These are phyloP conservation scores for Aythya baeri DNA, from an alignment of 2,113 vertebrate genomes.

Conservation along the genomic window DNA sequence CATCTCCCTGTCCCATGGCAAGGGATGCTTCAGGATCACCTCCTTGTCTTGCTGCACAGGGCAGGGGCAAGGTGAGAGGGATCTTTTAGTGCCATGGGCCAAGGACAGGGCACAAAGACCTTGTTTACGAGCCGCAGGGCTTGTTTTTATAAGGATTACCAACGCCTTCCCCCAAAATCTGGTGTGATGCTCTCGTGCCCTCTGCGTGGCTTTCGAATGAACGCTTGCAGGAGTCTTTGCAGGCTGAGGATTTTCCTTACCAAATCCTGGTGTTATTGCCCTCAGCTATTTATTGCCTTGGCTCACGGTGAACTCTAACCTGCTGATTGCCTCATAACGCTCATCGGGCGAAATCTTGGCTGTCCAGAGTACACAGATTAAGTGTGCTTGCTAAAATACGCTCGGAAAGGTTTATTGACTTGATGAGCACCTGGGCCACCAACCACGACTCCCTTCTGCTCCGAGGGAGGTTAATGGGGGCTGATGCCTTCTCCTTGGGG, in stretches of 20 bases:
- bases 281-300: fast-evolving
- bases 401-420: neutral
- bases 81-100: neutral
- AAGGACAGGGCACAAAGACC: neutral
- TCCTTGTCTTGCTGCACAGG: neutral
- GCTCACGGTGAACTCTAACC: neutral
- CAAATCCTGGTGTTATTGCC: fast-evolving
- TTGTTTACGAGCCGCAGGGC: neutral
- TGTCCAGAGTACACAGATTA: neutral
- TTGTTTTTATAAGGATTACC: fast-evolving
- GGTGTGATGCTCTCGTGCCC: fast-evolving
- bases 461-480: neutral
- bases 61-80: neutral
- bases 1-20: neutral
- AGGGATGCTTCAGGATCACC: neutral
- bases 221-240: neutral
- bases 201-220: fast-evolving
- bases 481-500: too few species aligned
- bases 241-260: neutral
- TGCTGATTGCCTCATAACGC: fast-evolving
- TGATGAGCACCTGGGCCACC: fast-evolving
- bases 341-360: fast-evolving
- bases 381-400: fast-evolving
- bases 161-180: neutral
- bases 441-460: neutral